phyloP scores from a whole-genome alignment of 2,797 vertebrate species.

The Tapera naevia region DNA sequence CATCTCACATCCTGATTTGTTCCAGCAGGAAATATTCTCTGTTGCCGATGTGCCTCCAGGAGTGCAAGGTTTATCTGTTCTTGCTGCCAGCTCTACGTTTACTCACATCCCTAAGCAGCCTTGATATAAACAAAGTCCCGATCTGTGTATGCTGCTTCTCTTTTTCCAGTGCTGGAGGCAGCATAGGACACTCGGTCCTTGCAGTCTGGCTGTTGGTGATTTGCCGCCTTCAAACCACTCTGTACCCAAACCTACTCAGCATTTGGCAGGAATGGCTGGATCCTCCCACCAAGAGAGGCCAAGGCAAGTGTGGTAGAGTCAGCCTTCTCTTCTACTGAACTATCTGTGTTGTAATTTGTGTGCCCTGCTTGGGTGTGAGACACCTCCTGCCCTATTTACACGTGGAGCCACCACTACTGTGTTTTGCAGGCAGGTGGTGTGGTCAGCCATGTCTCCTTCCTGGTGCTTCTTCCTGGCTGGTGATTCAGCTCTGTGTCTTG shows the following conservation, averaged over 20 bases:
- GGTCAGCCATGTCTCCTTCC: not conserved
- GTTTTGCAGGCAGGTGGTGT: fast-evolving
- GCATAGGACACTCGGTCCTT: not conserved
- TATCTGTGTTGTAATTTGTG: not conserved
- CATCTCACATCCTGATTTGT: not conserved
- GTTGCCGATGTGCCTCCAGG: not conserved
- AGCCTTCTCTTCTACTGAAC: not conserved
- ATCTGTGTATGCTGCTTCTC: not conserved
- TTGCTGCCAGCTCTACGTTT: not conserved
- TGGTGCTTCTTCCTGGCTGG: not conserved
- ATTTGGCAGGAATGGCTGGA: not conserved
- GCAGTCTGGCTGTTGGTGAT: not conserved
- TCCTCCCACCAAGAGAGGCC: not conserved
- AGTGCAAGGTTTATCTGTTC: not conserved
- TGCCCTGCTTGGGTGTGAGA: not conserved
- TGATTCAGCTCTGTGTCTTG: not conserved
- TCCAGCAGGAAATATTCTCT: not conserved
- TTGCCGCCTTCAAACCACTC: not conserved
- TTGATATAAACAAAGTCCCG: not conserved
- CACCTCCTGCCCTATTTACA: not conserved
- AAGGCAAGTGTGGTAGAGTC: not conserved
- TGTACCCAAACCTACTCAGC: not conserved
- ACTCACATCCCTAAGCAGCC: not conserved
- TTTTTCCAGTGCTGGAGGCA: not conserved
- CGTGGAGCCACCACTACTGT: not conserved